Conservation (phyloP, 2,797 vertebrate genomes). For the Diplodus sargus region DNA sequence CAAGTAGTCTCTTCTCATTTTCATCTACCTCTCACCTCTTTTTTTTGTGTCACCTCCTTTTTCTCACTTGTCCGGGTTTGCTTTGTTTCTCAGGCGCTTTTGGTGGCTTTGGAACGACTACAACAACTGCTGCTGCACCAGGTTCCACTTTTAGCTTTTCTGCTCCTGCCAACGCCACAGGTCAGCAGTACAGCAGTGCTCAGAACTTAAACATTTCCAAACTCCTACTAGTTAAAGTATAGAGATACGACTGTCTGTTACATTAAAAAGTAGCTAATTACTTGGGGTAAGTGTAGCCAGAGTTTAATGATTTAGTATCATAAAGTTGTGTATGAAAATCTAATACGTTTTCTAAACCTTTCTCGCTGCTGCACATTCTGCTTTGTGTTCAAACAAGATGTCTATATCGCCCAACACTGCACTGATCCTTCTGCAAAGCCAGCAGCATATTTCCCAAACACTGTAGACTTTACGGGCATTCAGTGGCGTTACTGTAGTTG, state of each 20-base stretch:
- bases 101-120: slow-evolving; percentile 92
- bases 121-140: slow-evolving; percentile 84
- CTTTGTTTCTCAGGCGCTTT: slow-evolving; percentile 87
- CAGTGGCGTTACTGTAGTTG: not conserved
- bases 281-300: not conserved
- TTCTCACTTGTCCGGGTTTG: slow-evolving; percentile 25
- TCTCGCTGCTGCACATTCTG: not conserved
- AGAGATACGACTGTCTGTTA: not conserved
- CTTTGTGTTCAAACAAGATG: slow-evolving; percentile 51
- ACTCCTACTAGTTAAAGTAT: not conserved
- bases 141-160: slow-evolving; percentile 93
- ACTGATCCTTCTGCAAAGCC: not conserved
- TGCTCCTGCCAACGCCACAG: slow-evolving; percentile 89
- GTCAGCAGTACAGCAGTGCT: slow-evolving; percentile 60
- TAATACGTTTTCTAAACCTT: not conserved
- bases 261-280: not conserved
- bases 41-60: not conserved
- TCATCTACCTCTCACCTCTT: not conserved
- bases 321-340: not conserved
- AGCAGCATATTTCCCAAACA: slow-evolving; percentile 1
- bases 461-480: not conserved
- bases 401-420: slow-evolving; percentile 15
- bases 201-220: not conserved
- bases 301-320: not conserved
- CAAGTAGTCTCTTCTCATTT: not conserved